Conservation (phyloP, 2,888 invertebrate genomes). For the Cynaeus angustus region DNA sequence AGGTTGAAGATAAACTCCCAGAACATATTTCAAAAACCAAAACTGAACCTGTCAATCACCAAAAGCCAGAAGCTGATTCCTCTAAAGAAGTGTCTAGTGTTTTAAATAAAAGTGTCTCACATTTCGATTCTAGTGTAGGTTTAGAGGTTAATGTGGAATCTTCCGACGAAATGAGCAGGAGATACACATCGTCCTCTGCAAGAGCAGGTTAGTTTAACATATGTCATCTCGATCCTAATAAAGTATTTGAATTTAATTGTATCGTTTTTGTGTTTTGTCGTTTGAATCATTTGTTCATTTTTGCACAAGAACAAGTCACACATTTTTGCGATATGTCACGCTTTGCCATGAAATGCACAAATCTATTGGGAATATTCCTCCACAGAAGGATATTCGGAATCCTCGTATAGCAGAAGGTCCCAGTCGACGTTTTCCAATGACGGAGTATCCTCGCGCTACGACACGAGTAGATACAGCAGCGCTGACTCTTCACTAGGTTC, state of each 20-base stretch:
- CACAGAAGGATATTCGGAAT: conserved; percentile 67
- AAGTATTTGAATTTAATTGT: conserved; percentile 23
- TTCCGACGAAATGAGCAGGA: conserved; percentile 66
- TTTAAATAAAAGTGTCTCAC: conserved; percentile 62
- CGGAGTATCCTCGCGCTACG: conserved; percentile 57
- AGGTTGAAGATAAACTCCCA: conserved; percentile 1
- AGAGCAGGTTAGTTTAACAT: conserved; percentile 62
- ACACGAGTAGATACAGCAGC: conserved; percentile 51
- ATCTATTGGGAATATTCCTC: conserved; percentile 50
- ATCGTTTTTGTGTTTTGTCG: conserved; percentile 31
- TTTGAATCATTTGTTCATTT: conserved; percentile 24
- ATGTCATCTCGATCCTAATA: conserved; percentile 17
- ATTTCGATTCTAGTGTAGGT: conserved; percentile 63
- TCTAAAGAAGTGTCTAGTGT: conserved; percentile 54
- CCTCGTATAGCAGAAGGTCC: conserved; percentile 62
- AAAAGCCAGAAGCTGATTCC: neutral
- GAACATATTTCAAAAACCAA: neutral
- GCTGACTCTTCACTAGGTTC: conserved; percentile 52
- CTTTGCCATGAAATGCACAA: conserved; percentile 33
- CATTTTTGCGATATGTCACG: conserved; percentile 24
- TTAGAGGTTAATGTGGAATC: conserved; percentile 66
- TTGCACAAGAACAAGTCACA: conserved; percentile 36
- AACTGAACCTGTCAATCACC: neutral
- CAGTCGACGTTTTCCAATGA: conserved; percentile 63
- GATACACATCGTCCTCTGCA: conserved; percentile 62